Evolutionary conservation across 2,113 vertebrate species (phyloP).

Genomic region (Dipodomys spectabilis): DNA sequence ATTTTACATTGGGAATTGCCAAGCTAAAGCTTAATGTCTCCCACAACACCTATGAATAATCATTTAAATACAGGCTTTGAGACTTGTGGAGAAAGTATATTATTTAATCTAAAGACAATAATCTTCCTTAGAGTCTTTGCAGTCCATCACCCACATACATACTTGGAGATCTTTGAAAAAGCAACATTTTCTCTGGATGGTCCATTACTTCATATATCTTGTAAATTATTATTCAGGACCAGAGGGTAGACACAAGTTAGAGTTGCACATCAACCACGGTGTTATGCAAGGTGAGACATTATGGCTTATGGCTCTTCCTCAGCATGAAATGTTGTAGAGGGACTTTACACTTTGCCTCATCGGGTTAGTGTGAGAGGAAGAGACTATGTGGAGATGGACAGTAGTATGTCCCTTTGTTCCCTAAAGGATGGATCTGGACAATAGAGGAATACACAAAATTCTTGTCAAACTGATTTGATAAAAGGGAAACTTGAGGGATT

Average conservation of each 20-base stretch:
- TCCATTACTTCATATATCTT: slow-evolving; percentile 41
- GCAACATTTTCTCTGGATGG: slow-evolving; percentile 70
- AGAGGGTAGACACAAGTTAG: background rate
- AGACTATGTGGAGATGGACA: background rate
- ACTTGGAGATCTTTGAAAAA: slow-evolving; percentile 66
- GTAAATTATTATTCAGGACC: slow-evolving; percentile 32
- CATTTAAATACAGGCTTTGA: slow-evolving; percentile 76
- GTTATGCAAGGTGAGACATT: background rate
- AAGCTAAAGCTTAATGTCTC: slow-evolving; percentile 70
- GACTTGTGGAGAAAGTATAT: slow-evolving; percentile 58
- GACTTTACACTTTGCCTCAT: background rate
- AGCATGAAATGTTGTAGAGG: background rate
- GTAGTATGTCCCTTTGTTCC: background rate
- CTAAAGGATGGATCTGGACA: background rate
- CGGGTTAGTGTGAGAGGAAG: background rate
- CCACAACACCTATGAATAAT: slow-evolving; percentile 76
- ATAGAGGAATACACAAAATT: background rate
- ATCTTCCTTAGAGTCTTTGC: slow-evolving; percentile 53
- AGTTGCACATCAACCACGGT: background rate
- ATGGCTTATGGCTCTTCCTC: background rate
- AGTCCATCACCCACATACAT: slow-evolving; percentile 65
- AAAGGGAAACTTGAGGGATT: background rate
- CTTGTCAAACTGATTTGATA: background rate
- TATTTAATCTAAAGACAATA: slow-evolving; percentile 78
- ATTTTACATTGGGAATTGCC: slow-evolving; percentile 72